phyloP scores from a whole-genome alignment of 37 sponge, comb jelly and placozoan species.

The Beroe ovata region DNA sequence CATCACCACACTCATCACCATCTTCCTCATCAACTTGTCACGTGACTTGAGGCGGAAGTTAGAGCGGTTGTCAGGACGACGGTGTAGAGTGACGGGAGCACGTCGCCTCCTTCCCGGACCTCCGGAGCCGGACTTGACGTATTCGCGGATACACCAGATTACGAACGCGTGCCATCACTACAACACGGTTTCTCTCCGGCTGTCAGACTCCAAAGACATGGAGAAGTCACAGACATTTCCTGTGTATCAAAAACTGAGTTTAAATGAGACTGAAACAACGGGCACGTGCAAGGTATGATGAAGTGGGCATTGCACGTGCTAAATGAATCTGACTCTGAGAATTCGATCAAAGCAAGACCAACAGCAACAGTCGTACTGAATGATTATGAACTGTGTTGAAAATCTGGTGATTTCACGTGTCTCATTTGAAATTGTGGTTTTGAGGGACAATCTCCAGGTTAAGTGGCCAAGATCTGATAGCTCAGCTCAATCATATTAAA shows the following conservation, averaged over 20 bases:
- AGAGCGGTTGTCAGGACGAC: neutral
- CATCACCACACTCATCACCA: conserved; percentile 4
- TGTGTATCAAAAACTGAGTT: conserved; percentile 36
- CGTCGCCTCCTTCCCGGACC: neutral
- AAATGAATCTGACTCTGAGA: too few relatives aligned
- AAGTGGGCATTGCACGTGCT: neutral
- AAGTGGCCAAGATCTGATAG: too few relatives aligned
- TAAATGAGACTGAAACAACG: neutral
- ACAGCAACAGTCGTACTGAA: too few relatives aligned
- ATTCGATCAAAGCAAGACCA: too few relatives aligned
- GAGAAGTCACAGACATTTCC: conserved; percentile 52
- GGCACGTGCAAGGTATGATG: neutral
- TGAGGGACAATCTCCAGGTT: too few relatives aligned
- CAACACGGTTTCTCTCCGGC: conserved; percentile 57
- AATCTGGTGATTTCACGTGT: too few relatives aligned
- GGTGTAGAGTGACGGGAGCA: neutral
- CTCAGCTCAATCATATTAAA: too few relatives aligned
- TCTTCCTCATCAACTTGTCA: conserved; percentile 5
- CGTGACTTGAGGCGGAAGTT: conserved; percentile 30
- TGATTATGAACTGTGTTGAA: too few relatives aligned
- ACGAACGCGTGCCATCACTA: conserved; percentile 51
- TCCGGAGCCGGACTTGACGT: neutral
- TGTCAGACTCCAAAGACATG: conserved; percentile 29
- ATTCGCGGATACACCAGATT: conserved; percentile 17
- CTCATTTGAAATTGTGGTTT: too few relatives aligned